Evolutionary conservation across 2,113 vertebrate genomes (phyloP).

Genomic region (Symphodus melops): DNA sequence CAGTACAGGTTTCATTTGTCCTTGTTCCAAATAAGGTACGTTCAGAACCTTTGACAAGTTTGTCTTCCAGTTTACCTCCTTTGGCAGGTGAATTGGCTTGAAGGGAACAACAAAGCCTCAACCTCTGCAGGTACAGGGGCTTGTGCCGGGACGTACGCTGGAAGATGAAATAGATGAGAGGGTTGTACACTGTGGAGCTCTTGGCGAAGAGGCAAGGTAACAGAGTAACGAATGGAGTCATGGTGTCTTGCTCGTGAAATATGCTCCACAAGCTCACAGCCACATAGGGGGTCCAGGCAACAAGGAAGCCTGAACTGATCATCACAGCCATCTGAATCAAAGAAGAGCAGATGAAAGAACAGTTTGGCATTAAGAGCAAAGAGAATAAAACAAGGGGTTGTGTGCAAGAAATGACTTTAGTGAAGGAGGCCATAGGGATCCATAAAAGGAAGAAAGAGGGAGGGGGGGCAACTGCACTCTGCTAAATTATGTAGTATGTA

Average conservation of each 20-base stretch:
- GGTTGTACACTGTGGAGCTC: slow-evolving; percentile 84
- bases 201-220: slow-evolving; percentile 88
- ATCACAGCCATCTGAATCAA: slow-evolving; percentile 84
- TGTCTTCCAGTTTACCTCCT: neutral
- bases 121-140: slow-evolving; percentile 49
- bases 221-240: slow-evolving; percentile 77
- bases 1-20: neutral
- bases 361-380: neutral
- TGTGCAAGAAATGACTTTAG: neutral
- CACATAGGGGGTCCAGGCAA: slow-evolving; percentile 85
- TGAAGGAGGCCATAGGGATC: neutral
- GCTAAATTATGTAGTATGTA: neutral
- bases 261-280: slow-evolving; percentile 85
- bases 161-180: slow-evolving; percentile 86
- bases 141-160: slow-evolving; percentile 76
- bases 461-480: neutral
- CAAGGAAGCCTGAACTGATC: slow-evolving; percentile 83
- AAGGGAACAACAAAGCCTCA: slow-evolving; percentile 23
- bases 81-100: neutral
- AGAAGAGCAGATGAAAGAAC: slow-evolving; percentile 8
- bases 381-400: neutral
- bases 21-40: neutral
- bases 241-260: slow-evolving; percentile 68
- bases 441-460: neutral
- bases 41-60: neutral